Base-by-base conservation (phyloP, 2,113 vertebrate genomes). In the Tiliqua scincoides region DNA sequence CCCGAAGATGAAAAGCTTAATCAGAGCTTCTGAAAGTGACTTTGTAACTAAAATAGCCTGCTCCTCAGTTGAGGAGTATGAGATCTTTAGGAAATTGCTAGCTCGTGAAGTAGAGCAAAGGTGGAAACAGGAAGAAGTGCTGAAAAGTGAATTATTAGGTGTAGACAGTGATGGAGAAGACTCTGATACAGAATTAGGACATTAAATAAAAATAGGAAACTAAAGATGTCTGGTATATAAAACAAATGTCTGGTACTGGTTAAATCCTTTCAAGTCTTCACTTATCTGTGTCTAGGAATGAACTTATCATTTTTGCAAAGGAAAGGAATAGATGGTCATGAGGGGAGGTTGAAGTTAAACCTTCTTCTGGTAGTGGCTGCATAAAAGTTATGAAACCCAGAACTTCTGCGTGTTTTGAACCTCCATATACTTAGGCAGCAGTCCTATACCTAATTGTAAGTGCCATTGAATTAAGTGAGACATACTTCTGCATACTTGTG, bases 31-130 rank as follows among this genome's bases (percentile, higher is more conserved):
- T 0, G 96, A 97, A 90, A 92, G 96, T 0, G 95, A 94, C 18
- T 99, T 98, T 91, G 77, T 99, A 70, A 76, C 89, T 14, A 82
- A 84, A 23, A 83, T 97, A 30, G 98, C 98, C 57, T 40, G 0
- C 6, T 95, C 97, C 0, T 96, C 97, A 2, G 32, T 54, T 0
- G 97, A 98, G 74, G 98, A 99, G 89, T 98, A 98, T 14, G 88
- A 95, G 12, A 96, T 98, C 10, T 99, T 99, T 94, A 96, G 96
- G 92, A 97, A 96, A 92, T 93, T 99, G 67, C 82, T 98, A 85
- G 95, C 95, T 30, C 96, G 95, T 84, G 98, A 99, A 88, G 96
- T 97, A 79, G 89, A 91, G 11, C 95, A 97, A 7, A 35, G 52
- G 0, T 86, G 94, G 59, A 84, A 94, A 15, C 20, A 88, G 1